Evolutionary conservation across 2,888 invertebrate species (phyloP).

Genomic region (Caenorhabditis auriculariae): DNA sequence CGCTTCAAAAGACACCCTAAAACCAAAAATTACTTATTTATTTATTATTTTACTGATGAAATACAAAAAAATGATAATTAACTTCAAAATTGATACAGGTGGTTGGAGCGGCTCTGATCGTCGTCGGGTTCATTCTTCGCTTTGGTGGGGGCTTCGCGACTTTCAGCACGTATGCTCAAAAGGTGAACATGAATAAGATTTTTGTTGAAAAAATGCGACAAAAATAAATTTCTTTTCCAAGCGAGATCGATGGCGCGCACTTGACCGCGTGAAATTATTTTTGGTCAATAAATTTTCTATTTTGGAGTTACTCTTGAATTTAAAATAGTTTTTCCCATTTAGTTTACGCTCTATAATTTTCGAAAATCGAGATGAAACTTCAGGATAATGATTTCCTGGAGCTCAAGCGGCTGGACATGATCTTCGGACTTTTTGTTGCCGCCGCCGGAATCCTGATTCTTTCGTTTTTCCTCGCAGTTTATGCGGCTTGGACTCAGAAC

Average conservation of each 20-base stretch:
- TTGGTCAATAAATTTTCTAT: no score
- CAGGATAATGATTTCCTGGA: slow-evolving; percentile 41
- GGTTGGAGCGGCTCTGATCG: slow-evolving; percentile 30
- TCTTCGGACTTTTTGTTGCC: slow-evolving; percentile 36
- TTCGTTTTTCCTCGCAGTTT: slow-evolving; percentile 23
- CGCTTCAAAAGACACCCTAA: not conserved
- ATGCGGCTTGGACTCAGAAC: slow-evolving; percentile 22
- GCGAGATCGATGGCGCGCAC: no score
- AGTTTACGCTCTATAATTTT: no score
- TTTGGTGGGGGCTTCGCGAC: slow-evolving; percentile 37
- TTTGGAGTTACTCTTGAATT: no score
- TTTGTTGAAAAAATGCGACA: no score
- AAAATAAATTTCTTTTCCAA: no score
- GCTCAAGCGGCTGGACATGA: slow-evolving; percentile 33
- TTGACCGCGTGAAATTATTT: no score
- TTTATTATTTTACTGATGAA: not conserved
- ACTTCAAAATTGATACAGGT: slow-evolving; percentile 10
- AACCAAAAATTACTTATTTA: not conserved
- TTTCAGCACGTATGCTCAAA: slow-evolving; percentile 27
- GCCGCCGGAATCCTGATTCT: slow-evolving; percentile 33
- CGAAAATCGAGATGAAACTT: not conserved
- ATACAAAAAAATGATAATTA: not conserved
- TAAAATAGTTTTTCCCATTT: no score
- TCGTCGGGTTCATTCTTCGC: slow-evolving; percentile 38
- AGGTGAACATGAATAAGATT: slow-evolving; percentile 2